phyloP scores from a whole-genome alignment of 2,113 vertebrate species.

The Heterotilapia buettikoferi region DNA sequence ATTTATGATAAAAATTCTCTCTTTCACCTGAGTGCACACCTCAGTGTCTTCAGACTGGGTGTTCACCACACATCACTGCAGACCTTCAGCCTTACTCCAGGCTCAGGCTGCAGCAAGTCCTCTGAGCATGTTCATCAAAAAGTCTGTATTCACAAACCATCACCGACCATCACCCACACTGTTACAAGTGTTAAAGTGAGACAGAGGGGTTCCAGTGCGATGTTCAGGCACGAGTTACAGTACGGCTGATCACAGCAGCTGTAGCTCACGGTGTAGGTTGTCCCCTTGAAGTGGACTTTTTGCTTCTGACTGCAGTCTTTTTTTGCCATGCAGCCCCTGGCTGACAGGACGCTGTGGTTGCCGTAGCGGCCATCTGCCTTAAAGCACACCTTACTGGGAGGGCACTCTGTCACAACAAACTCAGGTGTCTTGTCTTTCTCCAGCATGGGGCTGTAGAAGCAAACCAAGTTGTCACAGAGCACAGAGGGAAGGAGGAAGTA shows the following conservation, averaged over 20 bases:
- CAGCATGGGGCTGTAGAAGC: constrained; percentile 63
- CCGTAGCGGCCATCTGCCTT: constrained; percentile 51
- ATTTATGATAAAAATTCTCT: not conserved
- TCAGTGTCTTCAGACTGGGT: constrained; percentile 28
- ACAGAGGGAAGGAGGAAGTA: constrained; percentile 32
- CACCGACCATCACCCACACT: not conserved
- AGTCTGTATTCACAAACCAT: not conserved
- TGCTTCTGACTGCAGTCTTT: constrained; percentile 19
- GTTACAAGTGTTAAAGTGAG: not conserved
- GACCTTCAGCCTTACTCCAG: not conserved
- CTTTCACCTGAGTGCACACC: not conserved
- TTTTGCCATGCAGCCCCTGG: constrained; percentile 54
- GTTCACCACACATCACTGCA: not conserved
- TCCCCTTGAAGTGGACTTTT: constrained; percentile 12
- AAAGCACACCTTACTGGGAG: constrained; percentile 56
- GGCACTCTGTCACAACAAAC: constrained; percentile 50
- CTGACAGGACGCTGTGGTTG: constrained; percentile 30
- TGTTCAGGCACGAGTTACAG: constrained; percentile 57
- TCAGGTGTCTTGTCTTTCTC: not conserved
- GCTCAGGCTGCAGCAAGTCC: not conserved
- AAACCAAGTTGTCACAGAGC: constrained; percentile 49
- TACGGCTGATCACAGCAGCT: constrained; percentile 55
- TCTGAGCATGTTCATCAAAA: not conserved
- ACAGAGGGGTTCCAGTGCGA: not conserved
- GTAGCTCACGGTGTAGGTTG: constrained; percentile 48